These are phyloP conservation scores for Discoglossus pictus DNA, from an alignment of 2,797 vertebrate genomes.

Conservation along the genomic window DNA sequence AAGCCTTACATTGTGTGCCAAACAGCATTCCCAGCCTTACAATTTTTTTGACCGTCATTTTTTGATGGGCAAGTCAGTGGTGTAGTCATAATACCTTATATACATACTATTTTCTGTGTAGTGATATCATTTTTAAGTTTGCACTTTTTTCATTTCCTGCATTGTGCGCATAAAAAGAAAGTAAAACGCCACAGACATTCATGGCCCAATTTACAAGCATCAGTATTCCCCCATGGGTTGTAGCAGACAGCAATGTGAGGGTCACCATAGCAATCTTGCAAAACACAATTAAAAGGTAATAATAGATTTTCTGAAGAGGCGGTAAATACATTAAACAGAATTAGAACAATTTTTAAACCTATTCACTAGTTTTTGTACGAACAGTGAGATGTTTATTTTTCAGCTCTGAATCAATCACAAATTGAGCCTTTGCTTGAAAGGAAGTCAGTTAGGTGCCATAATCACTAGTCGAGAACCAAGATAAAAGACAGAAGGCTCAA, in stretches of 20 bases:
- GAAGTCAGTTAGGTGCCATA: constrained; percentile 17
- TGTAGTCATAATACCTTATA: too few relatives aligned
- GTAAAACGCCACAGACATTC: constrained; percentile 10
- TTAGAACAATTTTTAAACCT: neutral
- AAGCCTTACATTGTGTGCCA: too few relatives aligned
- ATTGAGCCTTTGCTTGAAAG: constrained; percentile 20
- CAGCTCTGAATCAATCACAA: constrained; percentile 8
- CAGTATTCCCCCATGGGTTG: constrained; percentile 1
- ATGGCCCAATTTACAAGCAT: constrained; percentile 22
- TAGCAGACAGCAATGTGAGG: constrained; percentile 3
- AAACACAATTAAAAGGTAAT: constrained; percentile 38
- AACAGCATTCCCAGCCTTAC: too few relatives aligned
- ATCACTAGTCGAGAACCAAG: neutral
- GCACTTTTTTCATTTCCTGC: neutral
- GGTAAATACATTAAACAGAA: neutral
- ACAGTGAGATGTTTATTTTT: constrained; percentile 3
- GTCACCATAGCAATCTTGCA: constrained; percentile 25
- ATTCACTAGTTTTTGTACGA: neutral
- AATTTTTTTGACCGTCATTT: too few relatives aligned
- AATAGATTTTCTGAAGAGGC: neutral
- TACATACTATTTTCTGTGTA: too few relatives aligned
- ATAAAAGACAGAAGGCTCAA: neutral
- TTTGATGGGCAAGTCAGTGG: too few relatives aligned
- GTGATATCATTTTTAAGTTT: too few relatives aligned
- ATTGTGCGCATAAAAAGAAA: constrained; percentile 3